Base-by-base conservation (phyloP, 2,888 invertebrate species). In the Caprella mutica region DNA sequence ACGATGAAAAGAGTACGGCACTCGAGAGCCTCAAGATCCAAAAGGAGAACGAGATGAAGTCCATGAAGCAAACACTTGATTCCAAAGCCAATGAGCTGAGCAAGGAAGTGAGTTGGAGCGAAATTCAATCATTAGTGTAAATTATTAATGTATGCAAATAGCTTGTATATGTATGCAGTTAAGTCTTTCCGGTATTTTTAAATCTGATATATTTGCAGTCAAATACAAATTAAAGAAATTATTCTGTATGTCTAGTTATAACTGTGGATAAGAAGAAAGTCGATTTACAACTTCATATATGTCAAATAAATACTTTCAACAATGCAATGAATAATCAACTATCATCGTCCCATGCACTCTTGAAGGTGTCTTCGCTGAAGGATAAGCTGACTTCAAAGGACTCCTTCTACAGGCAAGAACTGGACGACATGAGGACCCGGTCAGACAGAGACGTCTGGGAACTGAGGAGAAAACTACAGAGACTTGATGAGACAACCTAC, bases 401-500 rank as follows among this genome's bases (percentile, higher is more conserved):
- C 61, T 73, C 78, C 0, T 69, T 71, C 58, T 74, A 74, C 64
- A 72, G 73, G 40, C 71, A 71, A 44, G 81, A 81, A 55, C 72
- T 83, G 46, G 75, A 80, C 0, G 77, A 77, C 48, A 77, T 80
- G 0, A 78, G 80, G 70, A 79, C 81, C 58, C 80, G 79, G 65
- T 80, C 83, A 0, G 85, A 84, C 71, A 77, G 80, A 72, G 81
- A 83, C 69, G 75, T 82, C 46, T 73, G 83, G 69, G 85, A 86
- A 68, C 76, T 85, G 52, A 75, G 86, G 46, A 76, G 81, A 67
- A 77, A 84, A 56, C 76, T 86, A 70, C 81, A 83, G 69, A 84
- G 84, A 72, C 80, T 85, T 56, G 85, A 85, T 68, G 81, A 83
- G 72, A 77, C 77, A 6, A 84, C 86, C 71, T 81, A 83, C 46